Conservation (phyloP, 2,888 invertebrate species). For the Nomada lathburiana region DNA sequence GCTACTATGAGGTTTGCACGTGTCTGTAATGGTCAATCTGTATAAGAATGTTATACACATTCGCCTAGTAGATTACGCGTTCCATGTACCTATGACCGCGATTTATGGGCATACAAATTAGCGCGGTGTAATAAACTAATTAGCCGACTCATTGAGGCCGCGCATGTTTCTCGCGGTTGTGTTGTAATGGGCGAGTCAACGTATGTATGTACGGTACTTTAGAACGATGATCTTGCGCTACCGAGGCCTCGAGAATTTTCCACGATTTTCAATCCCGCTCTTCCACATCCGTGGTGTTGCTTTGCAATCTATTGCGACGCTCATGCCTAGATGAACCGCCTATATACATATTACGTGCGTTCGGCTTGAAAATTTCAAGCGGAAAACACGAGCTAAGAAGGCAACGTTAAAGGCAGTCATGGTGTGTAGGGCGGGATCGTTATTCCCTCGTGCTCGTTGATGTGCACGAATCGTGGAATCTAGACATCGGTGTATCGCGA, state of each 20-base stretch:
- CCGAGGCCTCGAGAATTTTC: constrained; percentile 42
- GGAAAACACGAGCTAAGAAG: not conserved
- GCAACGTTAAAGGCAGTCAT: not conserved
- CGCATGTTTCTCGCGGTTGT: constrained; percentile 60
- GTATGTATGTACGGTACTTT: not conserved
- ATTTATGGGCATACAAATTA: constrained; percentile 79
- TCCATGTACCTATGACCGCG: constrained; percentile 54
- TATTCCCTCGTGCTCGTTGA: constrained; percentile 14
- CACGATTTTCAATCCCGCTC: constrained; percentile 20
- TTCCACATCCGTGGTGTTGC: not conserved
- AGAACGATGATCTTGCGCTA: constrained; percentile 4
- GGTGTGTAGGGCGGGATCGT: not conserved
- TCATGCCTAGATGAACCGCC: not conserved
- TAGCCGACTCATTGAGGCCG: constrained; percentile 77
- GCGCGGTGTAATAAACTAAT: constrained; percentile 80
- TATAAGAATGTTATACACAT: not conserved
- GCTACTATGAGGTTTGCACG: constrained; percentile 7
- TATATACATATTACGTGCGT: not conserved
- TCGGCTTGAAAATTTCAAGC: not conserved
- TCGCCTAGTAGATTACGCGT: constrained; percentile 6
- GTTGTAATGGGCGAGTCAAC: constrained; percentile 35
- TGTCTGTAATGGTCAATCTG: not conserved
- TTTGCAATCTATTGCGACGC: not conserved
- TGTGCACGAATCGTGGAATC: constrained; percentile 22
- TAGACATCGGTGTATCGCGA: constrained; percentile 13